phyloP scores from a whole-genome alignment of 2,888 invertebrate species.

The Brassicogethes aeneus region DNA sequence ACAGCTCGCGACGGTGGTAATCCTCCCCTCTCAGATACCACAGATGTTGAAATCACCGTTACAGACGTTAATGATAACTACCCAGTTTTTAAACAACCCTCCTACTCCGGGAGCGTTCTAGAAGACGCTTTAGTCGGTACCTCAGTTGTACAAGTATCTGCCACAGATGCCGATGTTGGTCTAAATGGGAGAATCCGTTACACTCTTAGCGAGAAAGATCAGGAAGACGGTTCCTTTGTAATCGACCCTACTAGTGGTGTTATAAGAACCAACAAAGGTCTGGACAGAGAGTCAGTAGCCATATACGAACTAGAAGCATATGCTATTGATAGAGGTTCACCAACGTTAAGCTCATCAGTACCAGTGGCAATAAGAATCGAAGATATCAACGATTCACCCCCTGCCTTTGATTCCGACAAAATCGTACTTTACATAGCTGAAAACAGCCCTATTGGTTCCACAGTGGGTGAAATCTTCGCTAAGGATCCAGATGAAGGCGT shows the following conservation, averaged over 20 bases:
- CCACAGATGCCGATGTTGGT: slow-evolving; percentile 77
- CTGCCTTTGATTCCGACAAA: slow-evolving; percentile 80
- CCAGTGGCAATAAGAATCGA: slow-evolving; percentile 75
- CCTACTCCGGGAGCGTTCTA: slow-evolving; percentile 73
- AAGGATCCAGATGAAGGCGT: slow-evolving; percentile 88
- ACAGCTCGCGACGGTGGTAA: slow-evolving; percentile 89
- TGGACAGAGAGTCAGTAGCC: slow-evolving; percentile 87
- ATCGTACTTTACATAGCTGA: slow-evolving; percentile 85
- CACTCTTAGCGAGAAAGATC: slow-evolving; percentile 59
- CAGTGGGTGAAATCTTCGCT: slow-evolving; percentile 83
- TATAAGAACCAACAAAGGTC: slow-evolving; percentile 75
- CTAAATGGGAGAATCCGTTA: slow-evolving; percentile 82
- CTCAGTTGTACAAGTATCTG: slow-evolving; percentile 53
- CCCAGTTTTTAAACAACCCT: slow-evolving; percentile 73
- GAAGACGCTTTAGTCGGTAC: slow-evolving; percentile 79
- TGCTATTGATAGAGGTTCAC: slow-evolving; percentile 81
- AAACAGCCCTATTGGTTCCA: slow-evolving; percentile 93
- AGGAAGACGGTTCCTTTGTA: slow-evolving; percentile 83
- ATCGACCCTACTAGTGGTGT: slow-evolving; percentile 90
- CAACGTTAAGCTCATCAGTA: slow-evolving; percentile 43
- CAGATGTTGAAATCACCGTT: slow-evolving; percentile 90
- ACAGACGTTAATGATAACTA: slow-evolving; percentile 95
- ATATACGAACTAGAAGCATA: slow-evolving; percentile 77
- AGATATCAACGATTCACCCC: slow-evolving; percentile 86
- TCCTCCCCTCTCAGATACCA: slow-evolving; percentile 85